Evolutionary conservation across 2,797 vertebrate species (phyloP), one percentile per base, ranked within the genome.

Genomic region (Mormyrops boulengeri): DNA sequence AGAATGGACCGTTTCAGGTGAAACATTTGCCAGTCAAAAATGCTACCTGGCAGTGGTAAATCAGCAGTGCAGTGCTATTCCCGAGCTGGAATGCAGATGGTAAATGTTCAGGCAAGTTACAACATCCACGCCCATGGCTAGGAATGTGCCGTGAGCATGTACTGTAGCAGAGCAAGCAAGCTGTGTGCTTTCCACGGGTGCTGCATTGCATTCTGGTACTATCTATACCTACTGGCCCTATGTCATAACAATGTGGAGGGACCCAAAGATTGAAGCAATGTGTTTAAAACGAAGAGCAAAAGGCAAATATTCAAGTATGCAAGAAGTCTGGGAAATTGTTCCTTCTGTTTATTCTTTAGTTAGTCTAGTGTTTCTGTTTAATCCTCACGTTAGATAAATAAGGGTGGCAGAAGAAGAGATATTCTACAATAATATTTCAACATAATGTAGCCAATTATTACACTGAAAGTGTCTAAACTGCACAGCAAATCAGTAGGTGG

Each of bases 21-120:
- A 17, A 73, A 73, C 30, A 73, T 38, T 73, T 73, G 12, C 30
- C 30, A 47, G 38, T n/a, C 17, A 85, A 85, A 49, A 52, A 26
- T 30, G 44, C 9, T 52, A 85, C 47, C 66, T 73, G 44, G 82
- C 49, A 80, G 73, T 19, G 47, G 22, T 52, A 85, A 52, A 85
- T 26, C 82, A 85, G 44, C 11, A 85, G n/a, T 85, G 44, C n/a
- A 22, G 44, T 52, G 17, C 82, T 22, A 30, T 85, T 85, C 22
- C 30, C n/a, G 8, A 49, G 47, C 44, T 85, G 41, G 88, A 89
- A 89, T 89, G 88, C 41, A 38, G 80, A 30, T 38, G 52, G 47
- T 44, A 85, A 7, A 52, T 41, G 41, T 49, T 34, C 80, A 82
- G 82, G 80, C 88, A 89, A 50, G 88, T 60, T 82, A 26, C 9